phyloP scores from a whole-genome alignment of 2,113 vertebrate species.

The Drymodes brunneopygia region DNA sequence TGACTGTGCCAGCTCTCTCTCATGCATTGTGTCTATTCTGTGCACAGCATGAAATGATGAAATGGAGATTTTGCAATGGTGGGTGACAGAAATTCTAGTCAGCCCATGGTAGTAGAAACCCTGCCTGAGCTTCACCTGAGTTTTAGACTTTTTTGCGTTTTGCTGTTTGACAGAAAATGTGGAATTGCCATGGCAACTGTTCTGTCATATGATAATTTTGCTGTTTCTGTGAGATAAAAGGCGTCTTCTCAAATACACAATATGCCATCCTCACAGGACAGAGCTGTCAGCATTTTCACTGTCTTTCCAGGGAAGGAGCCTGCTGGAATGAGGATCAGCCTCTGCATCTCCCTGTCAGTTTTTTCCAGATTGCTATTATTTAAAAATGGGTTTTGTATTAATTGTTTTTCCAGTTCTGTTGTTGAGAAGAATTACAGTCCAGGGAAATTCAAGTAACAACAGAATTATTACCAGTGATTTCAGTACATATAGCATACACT shows the following conservation, averaged over 20 bases:
- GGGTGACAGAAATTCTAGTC: background rate
- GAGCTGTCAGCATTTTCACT: background rate
- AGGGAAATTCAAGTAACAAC: background rate
- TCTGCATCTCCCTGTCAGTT: background rate
- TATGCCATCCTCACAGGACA: background rate
- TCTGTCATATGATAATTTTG: slow-evolving; percentile 28
- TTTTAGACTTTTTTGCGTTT: slow-evolving; percentile 3
- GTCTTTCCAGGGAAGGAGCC: background rate
- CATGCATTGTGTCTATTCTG: background rate
- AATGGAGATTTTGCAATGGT: background rate
- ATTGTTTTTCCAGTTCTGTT: background rate
- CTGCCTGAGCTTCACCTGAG: background rate
- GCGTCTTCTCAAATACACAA: background rate
- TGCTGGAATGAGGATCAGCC: background rate
- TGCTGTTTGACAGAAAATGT: slow-evolving; percentile 25
- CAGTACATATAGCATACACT: background rate
- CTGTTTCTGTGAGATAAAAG: slow-evolving; percentile 45
- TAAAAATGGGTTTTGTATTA: background rate
- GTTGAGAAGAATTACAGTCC: background rate
- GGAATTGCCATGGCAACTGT: slow-evolving; percentile 43
- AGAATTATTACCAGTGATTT: background rate
- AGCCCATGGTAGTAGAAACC: background rate
- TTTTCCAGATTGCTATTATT: background rate
- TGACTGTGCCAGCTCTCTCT: background rate
- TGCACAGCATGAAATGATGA: background rate